Conservation (phyloP, 2,113 vertebrate species). For the Perca fluviatilis region DNA sequence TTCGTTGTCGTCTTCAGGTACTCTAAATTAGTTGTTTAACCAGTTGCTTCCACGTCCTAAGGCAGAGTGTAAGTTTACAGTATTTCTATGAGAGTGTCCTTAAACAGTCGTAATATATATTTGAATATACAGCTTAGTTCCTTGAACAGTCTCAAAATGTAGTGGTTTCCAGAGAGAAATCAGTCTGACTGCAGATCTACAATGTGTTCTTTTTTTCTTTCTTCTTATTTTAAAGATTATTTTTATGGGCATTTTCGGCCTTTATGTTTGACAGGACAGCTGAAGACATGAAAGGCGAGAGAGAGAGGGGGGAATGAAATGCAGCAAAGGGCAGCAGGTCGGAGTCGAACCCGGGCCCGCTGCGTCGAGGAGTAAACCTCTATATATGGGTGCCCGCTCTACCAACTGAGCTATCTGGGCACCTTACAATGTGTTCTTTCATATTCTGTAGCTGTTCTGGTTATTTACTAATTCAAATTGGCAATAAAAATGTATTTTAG, state of each 20-base stretch:
- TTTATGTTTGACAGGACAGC: no score
- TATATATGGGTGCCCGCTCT: no score
- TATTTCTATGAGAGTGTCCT: background rate
- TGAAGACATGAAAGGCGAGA: no score
- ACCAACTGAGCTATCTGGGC: no score
- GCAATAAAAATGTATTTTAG: background rate
- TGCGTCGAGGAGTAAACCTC: no score
- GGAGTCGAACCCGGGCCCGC: no score
- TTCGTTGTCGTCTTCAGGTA: background rate
- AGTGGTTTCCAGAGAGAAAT: background rate
- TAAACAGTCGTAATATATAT: background rate
- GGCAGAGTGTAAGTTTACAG: constrained; percentile 17
- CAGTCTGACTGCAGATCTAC: background rate
- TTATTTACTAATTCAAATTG: background rate
- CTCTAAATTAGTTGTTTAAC: constrained; percentile 37
- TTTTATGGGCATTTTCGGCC: no score
- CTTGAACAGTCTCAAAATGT: background rate
- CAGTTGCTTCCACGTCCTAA: constrained; percentile 23
- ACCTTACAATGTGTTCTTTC: background rate
- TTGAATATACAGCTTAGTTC: background rate
- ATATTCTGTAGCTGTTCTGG: background rate
- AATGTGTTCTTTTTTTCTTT: background rate
- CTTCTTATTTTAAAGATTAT: no score
- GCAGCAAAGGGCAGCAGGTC: no score
- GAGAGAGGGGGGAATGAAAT: no score